Evolutionary conservation across 2,797 vertebrate species (phyloP), one percentile per base, ranked within the genome.

Genomic region (Coranthus polyacanthus): DNA sequence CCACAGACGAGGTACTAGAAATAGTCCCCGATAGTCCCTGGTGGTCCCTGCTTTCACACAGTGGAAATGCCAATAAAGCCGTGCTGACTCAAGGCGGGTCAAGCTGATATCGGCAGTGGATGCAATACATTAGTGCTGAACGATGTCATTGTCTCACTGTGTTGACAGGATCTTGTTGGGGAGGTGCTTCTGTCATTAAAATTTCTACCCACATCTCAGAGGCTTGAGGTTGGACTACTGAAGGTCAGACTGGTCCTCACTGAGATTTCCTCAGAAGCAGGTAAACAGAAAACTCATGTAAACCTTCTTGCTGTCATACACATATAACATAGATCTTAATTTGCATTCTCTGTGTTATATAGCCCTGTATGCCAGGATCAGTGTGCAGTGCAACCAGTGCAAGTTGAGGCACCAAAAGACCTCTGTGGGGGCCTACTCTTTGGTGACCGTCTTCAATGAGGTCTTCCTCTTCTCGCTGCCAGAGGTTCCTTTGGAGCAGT

Each of bases 391-490:
- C 76, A 94, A 95, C 69, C 79, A 81, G 32, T 89, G 77, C 65
- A 95, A 86, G 68, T 70, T 92, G 55, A 92, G 85, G 45, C 91
- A 93, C 61, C 93, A 95, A 78, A 95, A 93, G 77, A 94, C 91
- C 10, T 82, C 90, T 3, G 50, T 80, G 2, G 84, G 73, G 78
- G 50, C 68, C 20, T 77, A 71, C 24, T 58, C 78, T 29, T 65
- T 82, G 1, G 51, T 94, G 41, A 94, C 92, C 0, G 86, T 94
- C 67, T 95, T 96, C 85, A 95, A 93, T 6, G 88, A 96, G 72
- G 91, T 93, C 60, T 75, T 94, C 60, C 83, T 93, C 21, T 95
- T 96, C 78, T 65, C 84, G 17, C 73, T 95, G 17, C 90, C 91
- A 8, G 88, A 94, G 62, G 60, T 79, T 32, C 81, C 84, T 1